These are phyloP conservation scores for Oxycera nigricornis DNA, from an alignment of 2,888 invertebrate species.

Conservation along the genomic window DNA sequence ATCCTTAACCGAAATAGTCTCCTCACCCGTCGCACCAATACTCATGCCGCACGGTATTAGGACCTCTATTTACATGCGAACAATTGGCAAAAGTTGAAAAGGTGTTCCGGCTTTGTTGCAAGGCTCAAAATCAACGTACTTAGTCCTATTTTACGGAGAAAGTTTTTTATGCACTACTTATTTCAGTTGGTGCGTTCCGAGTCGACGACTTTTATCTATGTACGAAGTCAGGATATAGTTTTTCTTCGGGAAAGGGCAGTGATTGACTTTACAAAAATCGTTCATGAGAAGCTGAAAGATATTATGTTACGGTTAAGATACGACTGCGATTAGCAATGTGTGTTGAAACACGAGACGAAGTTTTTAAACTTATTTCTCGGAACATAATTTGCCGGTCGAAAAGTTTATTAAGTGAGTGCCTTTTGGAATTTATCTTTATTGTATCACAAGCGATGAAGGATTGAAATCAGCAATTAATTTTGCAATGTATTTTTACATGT, in stretches of 20 bases:
- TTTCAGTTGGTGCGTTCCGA: constrained; percentile 22
- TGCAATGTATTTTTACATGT: no score
- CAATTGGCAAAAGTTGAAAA: constrained; percentile 42
- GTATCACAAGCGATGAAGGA: no score
- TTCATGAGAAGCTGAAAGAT: constrained; percentile 35
- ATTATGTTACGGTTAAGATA: constrained; percentile 33
- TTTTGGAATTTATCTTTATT: no score
- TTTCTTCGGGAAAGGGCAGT: constrained; percentile 36
- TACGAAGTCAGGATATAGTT: constrained; percentile 18
- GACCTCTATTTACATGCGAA: constrained; percentile 38
- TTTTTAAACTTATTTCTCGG: neutral
- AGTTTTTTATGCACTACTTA: constrained; percentile 34
- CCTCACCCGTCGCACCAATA: neutral
- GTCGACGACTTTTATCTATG: constrained; percentile 33
- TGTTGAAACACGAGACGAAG: constrained; percentile 21
- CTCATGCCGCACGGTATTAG: neutral
- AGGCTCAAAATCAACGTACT: constrained; percentile 31
- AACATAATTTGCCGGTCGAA: constrained; percentile 4
- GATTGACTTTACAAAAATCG: constrained; percentile 45
- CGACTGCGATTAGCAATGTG: constrained; percentile 6
- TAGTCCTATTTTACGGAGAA: constrained; percentile 36
- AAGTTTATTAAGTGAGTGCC: no score
- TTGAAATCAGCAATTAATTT: no score
- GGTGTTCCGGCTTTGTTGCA: constrained; percentile 39
- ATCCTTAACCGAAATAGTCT: constrained; percentile 41